Percentiles rank a stretch among this genome's conserved stretches.
phyloP scores from a whole-genome alignment of 2,888 invertebrate species.

The Ophion ventricosus region DNA sequence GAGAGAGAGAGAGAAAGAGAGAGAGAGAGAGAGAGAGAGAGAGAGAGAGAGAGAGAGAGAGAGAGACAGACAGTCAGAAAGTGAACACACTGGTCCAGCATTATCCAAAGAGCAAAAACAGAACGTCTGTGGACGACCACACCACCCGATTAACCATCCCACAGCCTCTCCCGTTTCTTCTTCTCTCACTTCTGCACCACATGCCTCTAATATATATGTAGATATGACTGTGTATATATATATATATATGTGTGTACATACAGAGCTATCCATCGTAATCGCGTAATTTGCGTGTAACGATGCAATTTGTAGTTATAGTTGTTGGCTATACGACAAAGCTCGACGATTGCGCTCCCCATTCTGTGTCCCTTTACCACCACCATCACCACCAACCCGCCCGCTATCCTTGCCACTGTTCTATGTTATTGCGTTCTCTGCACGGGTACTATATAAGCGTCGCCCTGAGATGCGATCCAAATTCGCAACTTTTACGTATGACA shows the following conservation, averaged over 20 bases:
- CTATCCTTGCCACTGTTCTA: not conserved
- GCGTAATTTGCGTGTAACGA: conserved; percentile 81
- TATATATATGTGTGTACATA: conserved; percentile 23
- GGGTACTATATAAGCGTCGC: not conserved
- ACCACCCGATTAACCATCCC: conserved; percentile 59
- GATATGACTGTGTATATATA: conserved; percentile 22
- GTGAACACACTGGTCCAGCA: conserved; percentile 51
- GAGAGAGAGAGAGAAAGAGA: too few relatives aligned
- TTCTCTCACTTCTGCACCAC: conserved; percentile 41
- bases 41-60: too few relatives aligned
- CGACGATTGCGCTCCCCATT: conserved; percentile 35
- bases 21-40: conserved; percentile 17
- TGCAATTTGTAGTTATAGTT: conserved; percentile 79
- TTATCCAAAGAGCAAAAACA: conserved; percentile 39
- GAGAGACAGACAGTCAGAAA: too few relatives aligned
- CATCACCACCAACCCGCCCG: not conserved
- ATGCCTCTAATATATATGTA: conserved; percentile 32
- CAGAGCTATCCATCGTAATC: conserved; percentile 70
- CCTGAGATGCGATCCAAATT: too few relatives aligned
- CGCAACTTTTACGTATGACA: too few relatives aligned
- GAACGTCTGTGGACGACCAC: conserved; percentile 54
- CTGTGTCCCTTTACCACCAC: conserved; percentile 40
- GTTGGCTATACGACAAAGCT: conserved; percentile 63
- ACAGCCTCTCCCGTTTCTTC: conserved; percentile 50
- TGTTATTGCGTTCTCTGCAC: not conserved